These are phyloP conservation scores for Albula glossodonta DNA, from an alignment of 2,113 vertebrate genomes.

Conservation along the genomic window DNA sequence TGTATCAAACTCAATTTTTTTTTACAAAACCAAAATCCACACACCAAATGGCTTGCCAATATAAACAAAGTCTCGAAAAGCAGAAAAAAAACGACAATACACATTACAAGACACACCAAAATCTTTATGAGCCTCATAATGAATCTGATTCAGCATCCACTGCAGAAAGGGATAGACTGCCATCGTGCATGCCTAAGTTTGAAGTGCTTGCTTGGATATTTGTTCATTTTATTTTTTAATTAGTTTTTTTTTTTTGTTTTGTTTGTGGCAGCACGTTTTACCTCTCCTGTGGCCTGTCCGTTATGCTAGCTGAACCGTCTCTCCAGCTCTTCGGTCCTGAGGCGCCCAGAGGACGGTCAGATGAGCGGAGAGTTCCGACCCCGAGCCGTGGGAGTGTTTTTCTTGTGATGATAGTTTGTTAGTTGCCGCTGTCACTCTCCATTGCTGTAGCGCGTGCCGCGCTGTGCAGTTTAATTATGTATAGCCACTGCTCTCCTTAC, in stretches of 20 bases:
- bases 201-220: slow-evolving; percentile 15
- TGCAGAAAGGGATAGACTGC: background rate
- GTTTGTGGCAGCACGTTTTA: slow-evolving; percentile 12
- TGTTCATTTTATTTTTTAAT: background rate
- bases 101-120: too few relatives aligned
- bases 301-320: slow-evolving; percentile 23
- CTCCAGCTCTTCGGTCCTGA: slow-evolving; percentile 2
- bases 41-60: too few relatives aligned
- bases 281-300: slow-evolving; percentile 4
- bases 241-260: too few relatives aligned
- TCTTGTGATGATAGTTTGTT: slow-evolving; percentile 21
- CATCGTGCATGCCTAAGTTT: background rate
- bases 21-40: too few relatives aligned
- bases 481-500: slow-evolving; percentile 26
- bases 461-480: slow-evolving; percentile 37
- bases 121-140: background rate
- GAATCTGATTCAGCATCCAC: background rate
- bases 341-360: background rate
- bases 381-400: background rate
- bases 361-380: slow-evolving; percentile 6
- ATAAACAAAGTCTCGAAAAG: too few relatives aligned
- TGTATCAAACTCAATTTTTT: too few relatives aligned
- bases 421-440: slow-evolving; percentile 31
- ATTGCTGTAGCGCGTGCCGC: slow-evolving; percentile 22
- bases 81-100: too few relatives aligned